Conservation (phyloP, 2,797 vertebrate genomes). For the Danio choprae region DNA sequence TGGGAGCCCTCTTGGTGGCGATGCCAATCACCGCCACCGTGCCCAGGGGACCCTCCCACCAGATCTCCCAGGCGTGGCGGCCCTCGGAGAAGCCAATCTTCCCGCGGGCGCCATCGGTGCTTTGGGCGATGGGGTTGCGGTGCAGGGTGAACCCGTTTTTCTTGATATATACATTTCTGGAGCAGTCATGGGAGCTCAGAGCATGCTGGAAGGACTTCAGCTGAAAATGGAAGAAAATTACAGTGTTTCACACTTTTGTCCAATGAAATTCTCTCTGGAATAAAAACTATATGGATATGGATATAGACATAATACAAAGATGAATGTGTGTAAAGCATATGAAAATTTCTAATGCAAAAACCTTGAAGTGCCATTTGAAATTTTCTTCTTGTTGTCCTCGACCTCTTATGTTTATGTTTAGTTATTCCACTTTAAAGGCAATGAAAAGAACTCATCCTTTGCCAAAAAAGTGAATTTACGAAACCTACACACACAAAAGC, state of each 20-base stretch:
- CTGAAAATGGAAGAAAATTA: constrained; percentile 68
- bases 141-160: constrained; percentile 99
- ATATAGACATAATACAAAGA: no score
- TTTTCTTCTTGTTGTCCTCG: no score
- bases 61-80: constrained; percentile 98
- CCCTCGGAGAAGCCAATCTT: constrained; percentile 98
- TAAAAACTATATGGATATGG: background rate
- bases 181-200: constrained; percentile 97
- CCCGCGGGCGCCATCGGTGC: constrained; percentile 95
- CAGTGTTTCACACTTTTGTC: background rate
- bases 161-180: constrained; percentile 98
- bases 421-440: no score
- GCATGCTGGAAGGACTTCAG: constrained; percentile 94
- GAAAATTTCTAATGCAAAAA: no score
- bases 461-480: no score
- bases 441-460: no score
- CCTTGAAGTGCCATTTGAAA: no score
- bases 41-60: constrained; percentile 98
- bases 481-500: no score
- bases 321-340: no score
- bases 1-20: constrained; percentile 93
- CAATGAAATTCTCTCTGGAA: background rate
- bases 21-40: constrained; percentile 98
- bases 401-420: no score
- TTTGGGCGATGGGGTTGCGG: constrained; percentile 98